Evolutionary conservation across 1,140 invertebrate species (phyloP).

Genomic region (Orchesella cincta): DNA sequence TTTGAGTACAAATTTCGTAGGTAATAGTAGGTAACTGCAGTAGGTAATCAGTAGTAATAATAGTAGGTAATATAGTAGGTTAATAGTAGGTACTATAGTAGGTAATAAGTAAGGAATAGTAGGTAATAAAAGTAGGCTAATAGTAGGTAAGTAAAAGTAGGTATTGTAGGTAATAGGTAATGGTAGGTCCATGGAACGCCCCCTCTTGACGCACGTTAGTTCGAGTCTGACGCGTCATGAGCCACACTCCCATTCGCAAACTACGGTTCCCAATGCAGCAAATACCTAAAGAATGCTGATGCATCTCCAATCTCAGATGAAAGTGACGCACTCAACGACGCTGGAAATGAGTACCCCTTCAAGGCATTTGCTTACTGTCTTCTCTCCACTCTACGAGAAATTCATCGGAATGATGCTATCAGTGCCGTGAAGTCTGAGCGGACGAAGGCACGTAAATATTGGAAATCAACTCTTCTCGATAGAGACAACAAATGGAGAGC

Average conservation of each 20-base stretch:
- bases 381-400: not conserved
- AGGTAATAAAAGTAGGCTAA: no score
- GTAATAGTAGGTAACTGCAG: no score
- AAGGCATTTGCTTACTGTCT: not conserved
- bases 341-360: not conserved
- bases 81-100: no score
- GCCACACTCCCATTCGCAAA: not conserved
- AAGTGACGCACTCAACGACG: not conserved
- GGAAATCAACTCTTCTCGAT: not conserved
- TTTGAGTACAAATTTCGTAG: no score
- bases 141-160: no score
- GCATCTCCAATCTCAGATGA: not conserved
- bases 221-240: not conserved
- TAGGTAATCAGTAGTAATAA: no score
- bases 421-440: not conserved
- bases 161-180: not conserved
- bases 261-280: not conserved
- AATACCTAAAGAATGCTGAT: not conserved
- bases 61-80: no score
- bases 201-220: not conserved
- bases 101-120: no score
- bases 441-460: not conserved
- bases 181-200: not conserved
- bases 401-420: not conserved
- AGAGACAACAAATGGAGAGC: not conserved